phyloP scores from a whole-genome alignment of 2,797 vertebrate species.

The Artibeus jamaicensis region DNA sequence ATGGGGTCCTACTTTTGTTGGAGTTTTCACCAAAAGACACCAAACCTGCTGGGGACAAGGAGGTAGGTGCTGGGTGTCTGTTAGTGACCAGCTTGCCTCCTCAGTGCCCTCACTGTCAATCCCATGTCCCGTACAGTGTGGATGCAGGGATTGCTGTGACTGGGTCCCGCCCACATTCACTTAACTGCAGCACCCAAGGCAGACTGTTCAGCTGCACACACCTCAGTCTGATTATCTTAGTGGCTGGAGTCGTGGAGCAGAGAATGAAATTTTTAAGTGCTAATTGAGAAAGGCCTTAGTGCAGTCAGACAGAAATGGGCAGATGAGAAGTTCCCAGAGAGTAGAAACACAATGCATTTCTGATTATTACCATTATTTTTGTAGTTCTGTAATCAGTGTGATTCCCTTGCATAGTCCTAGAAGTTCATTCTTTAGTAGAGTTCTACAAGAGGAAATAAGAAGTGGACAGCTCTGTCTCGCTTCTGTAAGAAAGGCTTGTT shows the following conservation, averaged over 20 bases:
- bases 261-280: constrained; percentile 45
- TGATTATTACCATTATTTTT: not conserved
- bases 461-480: not conserved
- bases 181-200: constrained; percentile 24
- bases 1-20: not conserved
- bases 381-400: not conserved
- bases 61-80: not conserved
- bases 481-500: not conserved
- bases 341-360: not conserved
- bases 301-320: constrained; percentile 28
- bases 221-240: constrained; percentile 65
- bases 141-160: not conserved
- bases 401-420: not conserved
- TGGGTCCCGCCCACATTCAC: constrained; percentile 46
- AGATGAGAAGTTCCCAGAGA: constrained; percentile 5
- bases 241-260: constrained; percentile 55
- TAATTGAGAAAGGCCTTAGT: constrained; percentile 65
- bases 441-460: not conserved
- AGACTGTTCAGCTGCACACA: not conserved
- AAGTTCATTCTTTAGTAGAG: not conserved
- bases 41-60: not conserved
- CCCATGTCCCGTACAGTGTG: not conserved
- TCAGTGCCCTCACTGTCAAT: constrained; percentile 40
- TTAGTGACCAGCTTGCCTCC: not conserved
- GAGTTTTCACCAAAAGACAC: not conserved